Percentiles rank a stretch among this genome's conserved stretches.
phyloP scores from a whole-genome alignment of 2,888 invertebrate species.

The Xestobium rufovillosum region DNA sequence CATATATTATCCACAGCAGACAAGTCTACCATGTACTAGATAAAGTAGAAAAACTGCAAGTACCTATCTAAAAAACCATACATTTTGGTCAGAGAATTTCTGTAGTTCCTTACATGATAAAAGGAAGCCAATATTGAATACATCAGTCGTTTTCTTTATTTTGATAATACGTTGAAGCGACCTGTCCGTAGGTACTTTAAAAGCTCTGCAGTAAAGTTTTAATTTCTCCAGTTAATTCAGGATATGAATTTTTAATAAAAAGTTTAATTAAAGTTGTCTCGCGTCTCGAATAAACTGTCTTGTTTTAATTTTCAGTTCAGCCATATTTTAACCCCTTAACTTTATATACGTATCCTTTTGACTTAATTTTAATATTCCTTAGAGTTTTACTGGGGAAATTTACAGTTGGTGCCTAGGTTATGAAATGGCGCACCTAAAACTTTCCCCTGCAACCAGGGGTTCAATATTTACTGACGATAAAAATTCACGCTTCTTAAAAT shows the following conservation, averaged over 20 bases:
- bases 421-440: not conserved
- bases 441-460: slow-evolving; percentile 30
- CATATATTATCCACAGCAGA: too few relatives aligned
- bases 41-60: too few relatives aligned
- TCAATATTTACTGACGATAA: slow-evolving; percentile 43
- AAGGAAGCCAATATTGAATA: too few relatives aligned
- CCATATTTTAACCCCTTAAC: slow-evolving; percentile 37
- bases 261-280: slow-evolving; percentile 38
- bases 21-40: too few relatives aligned
- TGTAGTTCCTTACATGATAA: too few relatives aligned
- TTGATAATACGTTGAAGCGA: too few relatives aligned
- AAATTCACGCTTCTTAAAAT: slow-evolving; percentile 48
- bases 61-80: too few relatives aligned
- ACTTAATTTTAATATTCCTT: slow-evolving; percentile 31
- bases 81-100: too few relatives aligned
- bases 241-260: slow-evolving; percentile 36
- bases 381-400: too few relatives aligned
- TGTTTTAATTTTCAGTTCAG: slow-evolving; percentile 36
- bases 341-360: slow-evolving; percentile 32
- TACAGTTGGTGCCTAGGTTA: not conserved
- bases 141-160: too few relatives aligned
- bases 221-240: slow-evolving; percentile 34
- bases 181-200: too few relatives aligned
- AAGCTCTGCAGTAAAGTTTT: slow-evolving; percentile 37
- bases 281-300: slow-evolving; percentile 34